Evolutionary conservation across 2,888 invertebrate species (phyloP).

Genomic region (Heliconius sara): DNA sequence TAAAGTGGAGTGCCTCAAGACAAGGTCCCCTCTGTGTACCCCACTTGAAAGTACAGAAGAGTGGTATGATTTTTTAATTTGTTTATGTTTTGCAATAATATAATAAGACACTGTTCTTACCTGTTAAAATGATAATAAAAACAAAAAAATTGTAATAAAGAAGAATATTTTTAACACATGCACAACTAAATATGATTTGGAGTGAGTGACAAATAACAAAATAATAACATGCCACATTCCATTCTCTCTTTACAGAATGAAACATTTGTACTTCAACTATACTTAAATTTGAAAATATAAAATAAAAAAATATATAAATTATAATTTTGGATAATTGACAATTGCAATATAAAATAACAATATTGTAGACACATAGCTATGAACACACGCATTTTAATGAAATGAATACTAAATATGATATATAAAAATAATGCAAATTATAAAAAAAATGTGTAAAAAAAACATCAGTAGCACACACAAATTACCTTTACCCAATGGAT

Average conservation of each 20-base stretch:
- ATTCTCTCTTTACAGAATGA: background rate
- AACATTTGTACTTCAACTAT: background rate
- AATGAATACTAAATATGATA: constrained; percentile 33
- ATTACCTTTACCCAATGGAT: constrained; percentile 48
- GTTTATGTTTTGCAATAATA: background rate
- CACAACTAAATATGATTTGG: constrained; percentile 1
- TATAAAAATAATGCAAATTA: constrained; percentile 40
- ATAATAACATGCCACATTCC: constrained; percentile 7
- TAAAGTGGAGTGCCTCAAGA: no score
- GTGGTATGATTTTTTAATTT: background rate
- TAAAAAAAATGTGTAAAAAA: constrained; percentile 33
- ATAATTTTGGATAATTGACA: background rate
- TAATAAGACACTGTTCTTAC: constrained; percentile 17
- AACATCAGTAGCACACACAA: constrained; percentile 31
- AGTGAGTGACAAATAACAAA: background rate
- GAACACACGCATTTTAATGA: constrained; percentile 69
- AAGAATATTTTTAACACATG: constrained; percentile 8
- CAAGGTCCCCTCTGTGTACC: no score
- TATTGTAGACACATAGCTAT: constrained; percentile 65
- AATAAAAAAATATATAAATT: background rate
- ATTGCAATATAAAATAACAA: constrained; percentile 12
- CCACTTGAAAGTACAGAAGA: no score
- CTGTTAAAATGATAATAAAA: background rate
- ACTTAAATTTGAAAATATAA: background rate
- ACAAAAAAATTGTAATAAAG: background rate